Base-by-base conservation (phyloP, 2,797 vertebrate species). In the Falco rusticolus region DNA sequence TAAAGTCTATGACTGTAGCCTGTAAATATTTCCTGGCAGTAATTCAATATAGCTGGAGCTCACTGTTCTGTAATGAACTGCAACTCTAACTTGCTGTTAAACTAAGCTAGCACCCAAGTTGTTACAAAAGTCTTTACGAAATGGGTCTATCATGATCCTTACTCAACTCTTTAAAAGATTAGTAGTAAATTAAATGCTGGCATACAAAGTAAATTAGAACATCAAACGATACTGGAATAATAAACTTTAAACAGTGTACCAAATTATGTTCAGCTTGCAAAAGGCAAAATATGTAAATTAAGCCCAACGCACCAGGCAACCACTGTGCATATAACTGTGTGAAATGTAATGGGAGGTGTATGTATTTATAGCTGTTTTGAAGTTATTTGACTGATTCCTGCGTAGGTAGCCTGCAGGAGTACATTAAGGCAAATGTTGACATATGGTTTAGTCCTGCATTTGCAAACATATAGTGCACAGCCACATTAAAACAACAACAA, bases 21-120 rank as follows among this genome's bases (percentile, higher is more conserved):
- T 95, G 90, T 94, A 98, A 97, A 96, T 97, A 97, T 96, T 97
- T 96, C 84, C 91, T 97, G 94, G 91, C 96, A 97, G 94, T 94
- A 97, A 97, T 84, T 98, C 97, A 96, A 97, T 97, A 97, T 66
- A 95, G 57, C 28, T 91, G 82, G 43, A 97, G 48, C 72, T 95
- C 79, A 77, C 76, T 70, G 64, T 84, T 96, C 84, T 63, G 57
- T 97, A 97, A 97, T 97, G 94, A 98, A 94, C 95, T 96, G 89
- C 84, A 94, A 74, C 29, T 87, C 69, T 84, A 94, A 83, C 85
- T 96, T 84, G 14, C 59, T 72, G 41, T 81, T 96, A 91, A 93
- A 89, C 86, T 83, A 50, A 80, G 60, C 56, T 89, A 94, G 80
- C 80, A 90, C 54, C 78, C 87, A 92, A 75, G 77, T 91, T 14